phyloP scores from a whole-genome alignment of 2,797 vertebrate species.

The Myotis planiceps region DNA sequence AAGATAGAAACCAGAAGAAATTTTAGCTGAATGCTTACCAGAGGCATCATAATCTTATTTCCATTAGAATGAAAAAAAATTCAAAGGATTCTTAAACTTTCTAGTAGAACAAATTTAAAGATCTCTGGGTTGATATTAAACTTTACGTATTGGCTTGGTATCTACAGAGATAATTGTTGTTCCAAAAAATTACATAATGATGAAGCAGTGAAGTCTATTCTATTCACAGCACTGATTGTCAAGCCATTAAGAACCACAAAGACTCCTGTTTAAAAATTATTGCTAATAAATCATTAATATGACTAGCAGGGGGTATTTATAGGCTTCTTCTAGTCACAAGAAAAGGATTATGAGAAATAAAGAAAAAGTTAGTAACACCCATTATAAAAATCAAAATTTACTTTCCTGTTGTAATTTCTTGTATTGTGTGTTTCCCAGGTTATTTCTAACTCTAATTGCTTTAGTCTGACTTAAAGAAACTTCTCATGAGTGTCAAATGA shows the following conservation, averaged over 20 bases:
- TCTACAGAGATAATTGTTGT: background rate
- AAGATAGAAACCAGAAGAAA: constrained; percentile 4
- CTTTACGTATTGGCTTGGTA: background rate
- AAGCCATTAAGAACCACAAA: constrained; percentile 20
- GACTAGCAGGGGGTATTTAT: background rate
- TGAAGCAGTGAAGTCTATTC: background rate
- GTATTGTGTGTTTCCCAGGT: background rate
- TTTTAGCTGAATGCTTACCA: background rate
- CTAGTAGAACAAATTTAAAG: background rate
- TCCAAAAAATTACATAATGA: constrained; percentile 45
- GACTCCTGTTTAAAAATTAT: constrained; percentile 15
- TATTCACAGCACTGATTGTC: constrained; percentile 12
- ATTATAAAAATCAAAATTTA: constrained; percentile 32
- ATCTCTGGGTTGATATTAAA: constrained; percentile 15
- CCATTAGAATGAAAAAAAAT: constrained; percentile 26
- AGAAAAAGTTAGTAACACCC: constrained; percentile 5
- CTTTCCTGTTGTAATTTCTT: constrained; percentile 35
- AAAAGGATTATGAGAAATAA: constrained; percentile 22
- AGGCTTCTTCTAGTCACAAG: background rate
- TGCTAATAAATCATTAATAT: constrained; percentile 36
- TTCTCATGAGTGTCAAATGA: background rate
- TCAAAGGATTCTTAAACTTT: constrained; percentile 36
- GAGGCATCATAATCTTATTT: constrained; percentile 32
- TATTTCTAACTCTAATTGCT: constrained; percentile 22
- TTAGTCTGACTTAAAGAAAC: constrained; percentile 46